Evolutionary conservation across 2,888 invertebrate genomes (phyloP).

Genomic region (Prostheceraeus crozeri): DNA sequence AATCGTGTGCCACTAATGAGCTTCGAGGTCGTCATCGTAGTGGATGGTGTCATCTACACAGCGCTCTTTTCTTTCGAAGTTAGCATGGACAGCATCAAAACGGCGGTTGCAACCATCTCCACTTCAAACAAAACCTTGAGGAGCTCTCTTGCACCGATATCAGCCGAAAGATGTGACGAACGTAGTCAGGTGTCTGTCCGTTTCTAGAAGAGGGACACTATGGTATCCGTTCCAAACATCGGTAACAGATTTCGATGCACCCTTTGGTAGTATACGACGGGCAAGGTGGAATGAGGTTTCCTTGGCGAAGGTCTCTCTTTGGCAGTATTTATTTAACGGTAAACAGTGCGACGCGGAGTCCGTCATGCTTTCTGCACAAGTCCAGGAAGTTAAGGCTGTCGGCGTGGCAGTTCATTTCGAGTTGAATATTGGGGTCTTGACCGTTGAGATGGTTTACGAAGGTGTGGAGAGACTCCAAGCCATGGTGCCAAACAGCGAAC

Average conservation of each 20-base stretch:
- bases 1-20: constrained; percentile 4
- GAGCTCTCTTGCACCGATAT: constrained; percentile 39
- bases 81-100: constrained; percentile 39
- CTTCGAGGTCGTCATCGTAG: neutral
- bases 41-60: constrained; percentile 31
- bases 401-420: too few relatives aligned
- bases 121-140: constrained; percentile 40
- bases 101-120: constrained; percentile 41
- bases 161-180: constrained; percentile 40
- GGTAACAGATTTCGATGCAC: constrained; percentile 40
- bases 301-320: neutral
- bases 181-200: constrained; percentile 36
- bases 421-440: too few relatives aligned
- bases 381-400: too few relatives aligned
- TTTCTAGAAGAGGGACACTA: constrained; percentile 40
- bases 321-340: constrained; percentile 8
- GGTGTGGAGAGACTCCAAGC: too few relatives aligned
- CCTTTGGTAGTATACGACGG: constrained; percentile 39
- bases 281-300: constrained; percentile 38
- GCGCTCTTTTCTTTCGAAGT: constrained; percentile 40
- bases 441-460: too few relatives aligned
- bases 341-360: constrained; percentile 4
- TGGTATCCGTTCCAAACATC: constrained; percentile 40
- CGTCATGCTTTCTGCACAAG: constrained; percentile 20
- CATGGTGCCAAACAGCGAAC: too few relatives aligned